A percentile compares a stretch with the other conserved stretches of the same genome.
Evolutionary conservation across 2,113 vertebrate genomes (phyloP).

Genomic region (Halcyon senegalensis): DNA sequence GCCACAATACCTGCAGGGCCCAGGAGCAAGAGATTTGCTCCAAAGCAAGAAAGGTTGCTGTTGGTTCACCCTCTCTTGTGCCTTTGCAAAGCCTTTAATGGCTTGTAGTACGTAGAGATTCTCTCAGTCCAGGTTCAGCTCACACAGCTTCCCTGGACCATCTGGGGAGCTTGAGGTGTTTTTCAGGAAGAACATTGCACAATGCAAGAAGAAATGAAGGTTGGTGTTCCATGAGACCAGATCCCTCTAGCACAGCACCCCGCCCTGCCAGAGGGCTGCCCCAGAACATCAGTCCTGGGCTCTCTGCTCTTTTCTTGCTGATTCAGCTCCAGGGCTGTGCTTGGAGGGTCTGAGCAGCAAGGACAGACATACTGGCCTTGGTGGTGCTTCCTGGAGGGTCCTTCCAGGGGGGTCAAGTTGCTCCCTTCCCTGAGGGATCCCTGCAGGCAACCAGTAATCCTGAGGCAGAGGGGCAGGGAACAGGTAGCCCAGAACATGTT

Average conservation of each 20-base stretch:
- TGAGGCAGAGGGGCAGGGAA: not conserved
- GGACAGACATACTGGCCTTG: rapidly evolving
- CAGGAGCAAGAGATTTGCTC: not conserved
- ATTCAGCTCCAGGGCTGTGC: not conserved
- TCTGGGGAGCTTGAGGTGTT: not conserved
- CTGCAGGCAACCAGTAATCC: not conserved
- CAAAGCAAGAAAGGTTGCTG: not conserved
- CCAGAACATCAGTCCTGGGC: not conserved
- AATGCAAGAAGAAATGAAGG: not conserved
- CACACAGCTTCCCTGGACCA: not conserved
- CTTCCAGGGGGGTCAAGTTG: not conserved
- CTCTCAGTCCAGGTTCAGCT: not conserved
- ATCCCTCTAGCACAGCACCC: not conserved
- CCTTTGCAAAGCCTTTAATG: not conserved
- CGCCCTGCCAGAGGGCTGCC: not conserved
- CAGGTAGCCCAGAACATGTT: not conserved
- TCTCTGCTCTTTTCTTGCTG: not conserved
- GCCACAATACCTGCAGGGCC: not conserved
- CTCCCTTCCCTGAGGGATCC: not conserved
- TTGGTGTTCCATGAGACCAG: not conserved
- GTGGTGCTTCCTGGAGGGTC: not conserved
- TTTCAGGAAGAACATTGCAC: not conserved
- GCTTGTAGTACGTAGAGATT: not conserved
- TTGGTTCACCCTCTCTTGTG: not conserved
- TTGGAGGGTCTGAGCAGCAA: not conserved